phyloP scores from a whole-genome alignment of 2,113 vertebrate species.

The Morone chrysops region DNA sequence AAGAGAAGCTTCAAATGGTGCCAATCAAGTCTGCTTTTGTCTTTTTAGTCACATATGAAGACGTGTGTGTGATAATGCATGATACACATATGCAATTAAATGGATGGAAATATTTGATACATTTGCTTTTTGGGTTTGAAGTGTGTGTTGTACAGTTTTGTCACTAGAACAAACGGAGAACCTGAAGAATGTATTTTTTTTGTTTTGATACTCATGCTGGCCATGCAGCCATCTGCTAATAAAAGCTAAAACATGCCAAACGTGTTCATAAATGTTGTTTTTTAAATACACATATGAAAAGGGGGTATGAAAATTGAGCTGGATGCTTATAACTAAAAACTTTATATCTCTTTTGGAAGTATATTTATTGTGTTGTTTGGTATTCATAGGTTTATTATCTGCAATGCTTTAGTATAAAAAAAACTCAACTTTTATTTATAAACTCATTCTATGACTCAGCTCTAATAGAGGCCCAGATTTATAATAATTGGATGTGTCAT shows the following conservation, averaged over 20 bases:
- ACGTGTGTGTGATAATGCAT: background rate
- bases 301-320: background rate
- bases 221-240: background rate
- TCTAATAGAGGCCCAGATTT: background rate
- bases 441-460: background rate
- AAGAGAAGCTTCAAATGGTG: background rate
- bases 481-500: background rate
- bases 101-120: conserved; percentile 5
- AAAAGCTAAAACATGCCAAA: conserved; percentile 17
- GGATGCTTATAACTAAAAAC: conserved; percentile 4
- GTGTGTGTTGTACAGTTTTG: background rate
- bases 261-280: background rate
- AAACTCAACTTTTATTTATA: background rate
- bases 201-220: background rate
- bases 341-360: background rate
- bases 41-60: background rate
- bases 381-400: background rate
- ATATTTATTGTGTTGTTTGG: background rate
- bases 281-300: background rate
- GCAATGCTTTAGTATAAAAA: background rate
- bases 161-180: background rate
- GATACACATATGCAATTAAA: background rate
- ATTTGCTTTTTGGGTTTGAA: background rate
- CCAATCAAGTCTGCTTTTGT: background rate
- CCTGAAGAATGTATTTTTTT: conserved; percentile 15